Percentiles rank a stretch among this genome's conserved stretches.
phyloP scores from a whole-genome alignment of 2,113 vertebrate species.

The Junco hyemalis region DNA sequence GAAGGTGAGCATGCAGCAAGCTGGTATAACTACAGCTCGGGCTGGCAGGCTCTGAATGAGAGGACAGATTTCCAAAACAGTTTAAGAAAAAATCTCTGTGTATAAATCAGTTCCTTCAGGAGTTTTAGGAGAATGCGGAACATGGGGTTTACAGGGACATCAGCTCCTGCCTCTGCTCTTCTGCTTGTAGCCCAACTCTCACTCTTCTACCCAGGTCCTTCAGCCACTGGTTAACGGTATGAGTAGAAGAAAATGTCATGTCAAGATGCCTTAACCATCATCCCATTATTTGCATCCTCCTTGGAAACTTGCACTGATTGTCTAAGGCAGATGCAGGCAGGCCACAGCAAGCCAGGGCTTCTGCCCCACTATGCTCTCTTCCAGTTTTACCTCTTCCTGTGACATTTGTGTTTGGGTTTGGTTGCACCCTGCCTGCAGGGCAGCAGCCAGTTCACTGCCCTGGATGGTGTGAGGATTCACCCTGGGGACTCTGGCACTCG shows the following conservation, averaged over 20 bases:
- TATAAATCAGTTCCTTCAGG: background rate
- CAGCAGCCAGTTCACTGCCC: background rate
- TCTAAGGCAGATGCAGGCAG: accelerated
- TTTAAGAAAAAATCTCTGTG: background rate
- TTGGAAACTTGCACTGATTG: background rate
- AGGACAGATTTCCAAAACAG: background rate
- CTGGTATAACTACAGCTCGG: background rate
- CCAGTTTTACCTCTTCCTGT: background rate
- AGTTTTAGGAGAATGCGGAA: background rate
- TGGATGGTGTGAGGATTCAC: background rate
- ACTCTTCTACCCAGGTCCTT: background rate
- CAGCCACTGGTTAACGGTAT: accelerated
- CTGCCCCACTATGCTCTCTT: accelerated
- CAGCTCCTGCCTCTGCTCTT: background rate
- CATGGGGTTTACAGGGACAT: background rate
- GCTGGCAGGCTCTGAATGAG: background rate
- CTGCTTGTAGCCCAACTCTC: background rate
- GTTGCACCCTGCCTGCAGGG: background rate
- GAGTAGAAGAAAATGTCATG: background rate
- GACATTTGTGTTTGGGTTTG: background rate
- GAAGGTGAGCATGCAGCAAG: background rate
- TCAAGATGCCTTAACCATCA: background rate
- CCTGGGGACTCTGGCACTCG: accelerated
- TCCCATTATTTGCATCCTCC: background rate
- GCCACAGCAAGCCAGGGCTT: accelerated